Conservation (phyloP, 1,140 invertebrate genomes). For the Drosophila punjabiensis region DNA sequence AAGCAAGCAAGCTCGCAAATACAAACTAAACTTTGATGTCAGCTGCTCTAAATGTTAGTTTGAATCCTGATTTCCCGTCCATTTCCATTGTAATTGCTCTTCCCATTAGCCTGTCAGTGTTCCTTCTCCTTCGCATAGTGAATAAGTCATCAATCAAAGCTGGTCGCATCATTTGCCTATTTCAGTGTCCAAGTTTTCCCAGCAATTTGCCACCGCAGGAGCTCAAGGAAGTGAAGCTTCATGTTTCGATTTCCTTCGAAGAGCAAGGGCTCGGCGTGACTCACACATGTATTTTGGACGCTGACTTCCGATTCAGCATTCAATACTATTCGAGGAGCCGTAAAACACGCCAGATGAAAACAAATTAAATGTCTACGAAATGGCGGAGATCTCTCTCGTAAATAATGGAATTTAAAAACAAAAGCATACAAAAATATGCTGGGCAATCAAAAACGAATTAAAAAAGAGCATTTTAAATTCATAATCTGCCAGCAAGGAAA, state of each 20-base stretch:
- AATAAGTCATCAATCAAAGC: conserved; percentile 52
- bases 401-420: conserved; percentile 58
- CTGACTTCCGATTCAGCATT: conserved; percentile 20
- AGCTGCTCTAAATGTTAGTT: not conserved
- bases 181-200: conserved; percentile 20
- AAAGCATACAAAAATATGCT: conserved; percentile 49
- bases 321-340: not conserved
- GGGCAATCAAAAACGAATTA: conserved; percentile 70
- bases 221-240: conserved; percentile 31
- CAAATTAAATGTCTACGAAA: conserved; percentile 63
- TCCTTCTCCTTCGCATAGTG: not conserved
- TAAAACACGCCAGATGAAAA: conserved; percentile 49
- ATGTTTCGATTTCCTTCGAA: conserved; percentile 44
- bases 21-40: not conserved
- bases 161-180: conserved; percentile 44
- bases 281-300: conserved; percentile 60
- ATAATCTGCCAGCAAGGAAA: conserved; percentile 59
- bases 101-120: conserved; percentile 27
- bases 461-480: conserved; percentile 63
- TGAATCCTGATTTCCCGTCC: not conserved
- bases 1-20: not conserved
- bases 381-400: conserved; percentile 42
- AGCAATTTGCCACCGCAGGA: conserved; percentile 30
- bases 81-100: conserved; percentile 12
- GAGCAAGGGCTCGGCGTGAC: conserved; percentile 10